Percentiles rank a stretch among this genome's conserved stretches.
Evolutionary conservation across 92 coral and sea anemone genomes (phyloP).

Genomic region (Phenganax subtilis): DNA sequence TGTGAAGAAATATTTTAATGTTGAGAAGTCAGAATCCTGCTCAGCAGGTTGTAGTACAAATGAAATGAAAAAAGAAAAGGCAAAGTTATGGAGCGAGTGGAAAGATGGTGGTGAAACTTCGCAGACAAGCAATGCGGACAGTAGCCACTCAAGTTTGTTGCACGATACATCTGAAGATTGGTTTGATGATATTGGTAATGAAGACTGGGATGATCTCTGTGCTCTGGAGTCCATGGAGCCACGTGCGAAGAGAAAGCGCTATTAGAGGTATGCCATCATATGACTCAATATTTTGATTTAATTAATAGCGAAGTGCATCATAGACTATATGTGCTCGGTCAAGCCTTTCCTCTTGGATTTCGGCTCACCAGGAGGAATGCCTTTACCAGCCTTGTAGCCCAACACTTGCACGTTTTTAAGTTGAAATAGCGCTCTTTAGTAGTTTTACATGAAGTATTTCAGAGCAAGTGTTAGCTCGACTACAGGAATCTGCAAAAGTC

Average conservation of each 20-base stretch:
- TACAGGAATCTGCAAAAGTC: too few relatives aligned
- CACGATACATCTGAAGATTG: slow-evolving; percentile 20
- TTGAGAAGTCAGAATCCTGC: not conserved
- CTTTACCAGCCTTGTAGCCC: too few relatives aligned
- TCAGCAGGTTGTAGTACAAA: not conserved
- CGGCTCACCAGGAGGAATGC: too few relatives aligned
- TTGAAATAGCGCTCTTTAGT: too few relatives aligned
- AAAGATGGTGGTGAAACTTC: slow-evolving; percentile 1
- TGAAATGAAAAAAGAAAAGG: not conserved
- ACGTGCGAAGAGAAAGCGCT: slow-evolving; percentile 31
- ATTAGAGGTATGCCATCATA: not conserved
- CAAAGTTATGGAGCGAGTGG: slow-evolving; percentile 12
- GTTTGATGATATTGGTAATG: slow-evolving; percentile 30
- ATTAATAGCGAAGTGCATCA: too few relatives aligned
- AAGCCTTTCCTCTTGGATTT: not conserved
- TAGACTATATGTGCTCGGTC: not conserved
- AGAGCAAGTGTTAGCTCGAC: too few relatives aligned
- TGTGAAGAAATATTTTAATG: too few relatives aligned
- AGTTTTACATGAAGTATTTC: too few relatives aligned
- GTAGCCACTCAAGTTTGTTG: not conserved
- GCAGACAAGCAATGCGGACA: slow-evolving; percentile 1
- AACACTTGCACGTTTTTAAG: too few relatives aligned
- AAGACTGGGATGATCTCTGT: slow-evolving; percentile 18
- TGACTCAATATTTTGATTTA: too few relatives aligned
- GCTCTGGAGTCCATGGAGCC: slow-evolving; percentile 22